Evolutionary conservation across 1,140 invertebrate genomes (phyloP).

Genomic region (Pseudomyrmex pallidus): DNA sequence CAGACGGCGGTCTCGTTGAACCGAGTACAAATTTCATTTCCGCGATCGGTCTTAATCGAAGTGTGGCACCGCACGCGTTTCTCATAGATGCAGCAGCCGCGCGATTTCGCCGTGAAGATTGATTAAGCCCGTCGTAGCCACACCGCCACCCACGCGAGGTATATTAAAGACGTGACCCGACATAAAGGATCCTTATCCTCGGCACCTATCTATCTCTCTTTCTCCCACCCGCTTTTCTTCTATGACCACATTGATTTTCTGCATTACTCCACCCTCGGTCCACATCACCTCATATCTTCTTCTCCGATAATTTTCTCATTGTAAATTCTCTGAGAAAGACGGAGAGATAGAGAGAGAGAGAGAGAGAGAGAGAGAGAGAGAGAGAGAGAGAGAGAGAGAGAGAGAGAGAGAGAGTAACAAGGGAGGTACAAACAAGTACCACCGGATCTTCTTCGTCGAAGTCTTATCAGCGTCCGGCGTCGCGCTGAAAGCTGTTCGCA

Average conservation of each 20-base stretch:
- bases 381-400: conserved; percentile 35
- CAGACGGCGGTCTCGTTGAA: background rate
- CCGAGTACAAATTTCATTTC: background rate
- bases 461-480: conserved; percentile 51
- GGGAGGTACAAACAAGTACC: conserved; percentile 20
- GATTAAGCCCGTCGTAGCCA: conserved; percentile 75
- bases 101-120: conserved; percentile 74
- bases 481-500: conserved; percentile 31
- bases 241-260: conserved; percentile 80
- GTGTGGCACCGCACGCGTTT: conserved; percentile 7
- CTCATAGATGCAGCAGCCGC: conserved; percentile 68
- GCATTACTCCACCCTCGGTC: conserved; percentile 57
- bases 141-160: conserved; percentile 69
- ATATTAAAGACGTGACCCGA: conserved; percentile 84
- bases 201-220: conserved; percentile 50
- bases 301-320: conserved; percentile 27
- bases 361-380: background rate
- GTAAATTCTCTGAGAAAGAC: background rate
- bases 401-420: conserved; percentile 6
- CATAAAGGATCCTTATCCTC: conserved; percentile 76
- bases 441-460: conserved; percentile 21
- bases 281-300: conserved; percentile 41
- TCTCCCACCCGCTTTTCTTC: conserved; percentile 46
- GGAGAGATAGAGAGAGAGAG: conserved; percentile 45
- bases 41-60: conserved; percentile 23